phyloP scores from a whole-genome alignment of 1,140 invertebrate species.

The Micrasema minimum region DNA sequence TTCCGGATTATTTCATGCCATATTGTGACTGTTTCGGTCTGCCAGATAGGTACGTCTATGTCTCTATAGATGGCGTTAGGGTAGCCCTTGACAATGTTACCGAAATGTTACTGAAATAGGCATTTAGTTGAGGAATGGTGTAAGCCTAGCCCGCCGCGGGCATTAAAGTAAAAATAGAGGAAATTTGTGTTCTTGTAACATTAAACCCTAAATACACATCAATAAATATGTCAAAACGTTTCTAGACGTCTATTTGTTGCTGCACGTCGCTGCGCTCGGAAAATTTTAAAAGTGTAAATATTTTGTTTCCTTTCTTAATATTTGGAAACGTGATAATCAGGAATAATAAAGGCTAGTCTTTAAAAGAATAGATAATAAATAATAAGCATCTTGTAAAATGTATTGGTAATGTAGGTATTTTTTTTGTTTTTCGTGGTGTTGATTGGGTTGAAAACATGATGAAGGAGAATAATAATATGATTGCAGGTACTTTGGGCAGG shows the following conservation, averaged over 20 bases:
- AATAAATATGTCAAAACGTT: slow-evolving; percentile 51
- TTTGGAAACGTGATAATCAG: slow-evolving; percentile 4
- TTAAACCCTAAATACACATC: slow-evolving; percentile 52
- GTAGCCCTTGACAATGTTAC: slow-evolving; percentile 31
- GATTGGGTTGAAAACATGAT: too few species aligned
- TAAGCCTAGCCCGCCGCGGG: slow-evolving; percentile 19
- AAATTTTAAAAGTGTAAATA: slow-evolving; percentile 28
- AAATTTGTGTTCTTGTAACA: slow-evolving; percentile 52
- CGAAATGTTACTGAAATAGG: slow-evolving; percentile 27
- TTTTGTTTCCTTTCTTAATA: slow-evolving; percentile 33
- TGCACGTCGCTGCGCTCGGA: slow-evolving; percentile 23
- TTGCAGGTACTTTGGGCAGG: too few species aligned
- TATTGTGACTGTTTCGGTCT: too few species aligned
- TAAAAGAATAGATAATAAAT: too few species aligned
- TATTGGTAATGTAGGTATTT: too few species aligned
- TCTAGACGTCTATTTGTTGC: slow-evolving; percentile 39
- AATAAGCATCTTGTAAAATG: too few species aligned
- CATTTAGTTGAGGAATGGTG: slow-evolving; percentile 41
- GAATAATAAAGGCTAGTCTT: too few species aligned
- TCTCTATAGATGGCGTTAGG: background rate
- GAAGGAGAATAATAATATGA: too few species aligned
- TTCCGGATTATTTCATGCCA: too few species aligned
- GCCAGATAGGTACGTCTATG: too few species aligned
- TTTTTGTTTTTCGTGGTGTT: too few species aligned
- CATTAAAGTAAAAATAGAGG: slow-evolving; percentile 50